Base-by-base conservation (phyloP, 2,888 invertebrate genomes). In the Drosophila helvetica region DNA sequence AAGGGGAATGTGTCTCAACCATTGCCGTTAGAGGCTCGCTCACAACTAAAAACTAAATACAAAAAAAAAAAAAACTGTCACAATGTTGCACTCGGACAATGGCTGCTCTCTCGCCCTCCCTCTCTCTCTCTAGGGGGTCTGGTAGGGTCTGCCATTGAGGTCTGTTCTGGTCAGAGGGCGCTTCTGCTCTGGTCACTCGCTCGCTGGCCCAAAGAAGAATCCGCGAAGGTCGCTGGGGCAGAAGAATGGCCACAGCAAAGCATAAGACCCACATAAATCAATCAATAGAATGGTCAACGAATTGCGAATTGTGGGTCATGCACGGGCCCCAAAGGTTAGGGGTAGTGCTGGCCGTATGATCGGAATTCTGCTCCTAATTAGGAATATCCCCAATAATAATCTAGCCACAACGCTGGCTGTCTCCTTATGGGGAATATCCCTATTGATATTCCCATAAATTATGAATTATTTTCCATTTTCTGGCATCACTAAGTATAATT, bases 181-280 rank as follows among this genome's bases (percentile, higher is more conserved):
- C 22, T 22, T 48, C 27, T 47, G 25, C 51, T 33, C 33, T 78
- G 84, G 80, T 72, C 77, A 78, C 17, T 17, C 54, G 74, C 46
- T 82, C n/a, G n/a, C n/a, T 22, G 42, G 76, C 38, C 15, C 68
- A 72, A 70, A 72, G 77, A 51, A 42, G 50, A 54, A 25, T 15
- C 18, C 38, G 47, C 72, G 75, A 82, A 88, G 82, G 88, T 75
- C 45, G 43, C 10, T 10, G 6, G 70, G 56, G 18, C 12, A 47
- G 47, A 38, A 33, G 68, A 66, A 66, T 43, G 42, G 22, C 19
- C 55, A 18, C 56, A 68, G 42, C 50, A 53, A 65, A 72, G 48
- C 82, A 85, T 79, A 79, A 75, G 54, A 65, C 67, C 61, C 68
- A 47, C 46, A 62, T 69, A 67, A 81, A 70, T 87, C 86, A 81